phyloP scores from a whole-genome alignment of 2,113 vertebrate species.

The Chascanopsetta lugubris region DNA sequence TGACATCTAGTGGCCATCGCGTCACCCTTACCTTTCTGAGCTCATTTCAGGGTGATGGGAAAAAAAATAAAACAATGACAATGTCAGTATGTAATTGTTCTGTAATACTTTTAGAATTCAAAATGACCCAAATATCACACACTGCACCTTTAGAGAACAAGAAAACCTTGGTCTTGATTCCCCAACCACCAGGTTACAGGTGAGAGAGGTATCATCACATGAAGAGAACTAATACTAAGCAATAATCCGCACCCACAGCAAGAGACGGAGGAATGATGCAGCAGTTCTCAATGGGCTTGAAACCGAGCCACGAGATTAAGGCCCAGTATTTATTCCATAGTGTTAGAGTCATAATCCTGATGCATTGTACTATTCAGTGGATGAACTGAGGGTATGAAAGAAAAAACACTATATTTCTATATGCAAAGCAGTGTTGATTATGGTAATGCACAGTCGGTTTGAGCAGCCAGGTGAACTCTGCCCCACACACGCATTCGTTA shows the following conservation, averaged over 20 bases:
- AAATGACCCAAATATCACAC: no score
- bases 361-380: not conserved
- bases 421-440: not conserved
- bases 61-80: no score
- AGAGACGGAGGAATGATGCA: slow-evolving; percentile 30
- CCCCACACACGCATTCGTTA: not conserved
- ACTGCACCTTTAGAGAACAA: no score
- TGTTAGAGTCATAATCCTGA: not conserved
- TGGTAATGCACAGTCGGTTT: not conserved
- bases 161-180: not conserved
- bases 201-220: slow-evolving; percentile 10
- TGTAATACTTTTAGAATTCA: no score
- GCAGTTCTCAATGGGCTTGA: not conserved
- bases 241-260: slow-evolving; percentile 12
- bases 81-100: no score
- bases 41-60: no score
- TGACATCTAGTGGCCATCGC: no score
- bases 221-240: slow-evolving; percentile 9
- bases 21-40: no score
- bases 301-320: not conserved
- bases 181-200: not conserved
- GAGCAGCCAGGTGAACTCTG: not conserved
- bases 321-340: not conserved
- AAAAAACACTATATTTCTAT: not conserved
- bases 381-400: not conserved